These are phyloP conservation scores for Falco novaeseelandiae DNA, from an alignment of 2,797 vertebrate genomes.

Conservation along the genomic window DNA sequence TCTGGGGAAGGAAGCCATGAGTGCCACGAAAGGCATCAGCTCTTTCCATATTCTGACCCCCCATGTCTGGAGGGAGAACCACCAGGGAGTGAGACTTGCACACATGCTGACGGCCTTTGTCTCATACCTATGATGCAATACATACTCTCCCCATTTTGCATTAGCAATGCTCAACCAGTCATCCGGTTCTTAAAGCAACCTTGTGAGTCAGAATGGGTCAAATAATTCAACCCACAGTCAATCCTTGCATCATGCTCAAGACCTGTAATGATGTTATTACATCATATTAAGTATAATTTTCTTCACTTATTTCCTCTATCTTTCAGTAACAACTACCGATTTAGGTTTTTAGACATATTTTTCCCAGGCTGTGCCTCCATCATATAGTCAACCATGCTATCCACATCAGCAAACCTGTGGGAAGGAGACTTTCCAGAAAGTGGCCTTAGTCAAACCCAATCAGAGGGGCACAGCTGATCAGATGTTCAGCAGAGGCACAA, in stretches of 20 bases:
- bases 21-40: neutral
- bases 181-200: neutral
- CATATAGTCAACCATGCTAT: neutral
- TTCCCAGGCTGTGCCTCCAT: neutral
- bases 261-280: neutral
- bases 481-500: neutral
- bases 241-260: neutral
- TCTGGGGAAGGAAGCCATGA: neutral
- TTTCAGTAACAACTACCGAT: neutral
- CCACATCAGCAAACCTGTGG: neutral
- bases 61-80: neutral
- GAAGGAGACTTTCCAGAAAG: neutral
- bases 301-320: neutral
- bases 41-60: neutral
- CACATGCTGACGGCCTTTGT: neutral
- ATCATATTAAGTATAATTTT: neutral
- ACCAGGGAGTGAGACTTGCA: neutral
- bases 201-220: conserved; percentile 2
- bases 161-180: neutral
- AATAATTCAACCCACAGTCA: neutral
- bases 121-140: neutral
- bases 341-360: neutral
- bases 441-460: neutral
- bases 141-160: neutral
- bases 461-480: neutral